Percentiles rank a stretch among this genome's conserved stretches.
phyloP scores from a whole-genome alignment of 2,888 invertebrate species.

The Cerastis leucographa region DNA sequence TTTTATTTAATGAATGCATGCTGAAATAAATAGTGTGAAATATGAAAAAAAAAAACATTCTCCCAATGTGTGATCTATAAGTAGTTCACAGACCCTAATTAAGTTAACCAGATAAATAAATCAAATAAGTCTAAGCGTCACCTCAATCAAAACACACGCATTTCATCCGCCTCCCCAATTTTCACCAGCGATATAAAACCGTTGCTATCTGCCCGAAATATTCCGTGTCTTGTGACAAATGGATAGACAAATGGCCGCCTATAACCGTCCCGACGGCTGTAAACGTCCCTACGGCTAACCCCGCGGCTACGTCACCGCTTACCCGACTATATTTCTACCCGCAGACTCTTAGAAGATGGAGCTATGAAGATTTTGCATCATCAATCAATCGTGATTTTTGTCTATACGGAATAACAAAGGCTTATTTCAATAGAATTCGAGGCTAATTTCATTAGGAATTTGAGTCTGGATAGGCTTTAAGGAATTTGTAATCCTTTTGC shows the following conservation, averaged over 20 bases:
- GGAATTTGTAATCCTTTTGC: neutral
- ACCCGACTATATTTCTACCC: constrained; percentile 47
- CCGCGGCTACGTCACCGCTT: constrained; percentile 39
- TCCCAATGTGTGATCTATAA: neutral
- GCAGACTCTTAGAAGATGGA: constrained; percentile 12
- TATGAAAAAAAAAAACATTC: too few species aligned
- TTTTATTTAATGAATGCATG: too few species aligned
- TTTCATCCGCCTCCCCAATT: constrained; percentile 23
- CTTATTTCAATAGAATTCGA: neutral
- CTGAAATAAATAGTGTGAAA: too few species aligned
- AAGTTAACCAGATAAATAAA: neutral
- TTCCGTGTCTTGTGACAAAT: constrained; percentile 55
- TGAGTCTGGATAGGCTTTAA: neutral
- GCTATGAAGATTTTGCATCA: constrained; percentile 34
- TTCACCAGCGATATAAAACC: constrained; percentile 33
- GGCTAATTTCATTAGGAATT: neutral
- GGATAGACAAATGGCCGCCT: constrained; percentile 55
- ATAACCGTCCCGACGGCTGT: constrained; percentile 53
- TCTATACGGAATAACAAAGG: neutral
- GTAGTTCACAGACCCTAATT: neutral
- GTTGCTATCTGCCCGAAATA: constrained; percentile 44
- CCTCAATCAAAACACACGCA: constrained; percentile 18
- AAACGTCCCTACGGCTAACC: constrained; percentile 41
- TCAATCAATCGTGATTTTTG: neutral
- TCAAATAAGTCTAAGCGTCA: neutral